Percentiles rank a stretch among this genome's conserved stretches.
Conservation (phyloP, 2,797 vertebrate genomes). For the Anableps anableps region DNA sequence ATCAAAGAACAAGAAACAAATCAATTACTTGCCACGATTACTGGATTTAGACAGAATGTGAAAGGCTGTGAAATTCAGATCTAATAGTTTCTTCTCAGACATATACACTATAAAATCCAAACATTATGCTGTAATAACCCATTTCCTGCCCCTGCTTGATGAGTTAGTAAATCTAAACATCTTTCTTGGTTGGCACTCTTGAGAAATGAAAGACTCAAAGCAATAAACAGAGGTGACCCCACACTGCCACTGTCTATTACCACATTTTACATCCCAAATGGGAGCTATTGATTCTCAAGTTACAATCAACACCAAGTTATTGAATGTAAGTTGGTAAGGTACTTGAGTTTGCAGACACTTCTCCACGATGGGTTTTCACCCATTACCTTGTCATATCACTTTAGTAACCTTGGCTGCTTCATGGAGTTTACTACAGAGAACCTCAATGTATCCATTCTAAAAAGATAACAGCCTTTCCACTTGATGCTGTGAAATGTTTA, state of each 20-base stretch:
- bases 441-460: conserved; percentile 77
- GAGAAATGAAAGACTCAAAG: conserved; percentile 35
- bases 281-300: conserved; percentile 88
- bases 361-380: conserved; percentile 82
- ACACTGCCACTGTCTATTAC: conserved; percentile 59
- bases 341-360: conserved; percentile 84
- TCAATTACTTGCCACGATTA: neutral
- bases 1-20: conserved; percentile 28
- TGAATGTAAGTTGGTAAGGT: conserved; percentile 91
- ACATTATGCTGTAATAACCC: conserved; percentile 3
- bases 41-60: neutral
- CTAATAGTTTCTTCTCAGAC: conserved; percentile 7
- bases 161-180: conserved; percentile 16
- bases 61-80: conserved; percentile 35
- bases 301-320: conserved; percentile 93
- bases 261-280: conserved; percentile 80
- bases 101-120: conserved; percentile 4
- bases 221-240: conserved; percentile 27
- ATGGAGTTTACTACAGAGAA: conserved; percentile 84
- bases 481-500: conserved; percentile 25
- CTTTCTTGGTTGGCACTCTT: conserved; percentile 30
- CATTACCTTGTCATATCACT: conserved; percentile 69
- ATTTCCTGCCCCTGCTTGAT: conserved; percentile 4
- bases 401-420: conserved; percentile 84
- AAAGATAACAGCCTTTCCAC: conserved; percentile 55